These are phyloP conservation scores for Spondyliosoma cantharus DNA, from an alignment of 2,797 vertebrate genomes.

Conservation along the genomic window DNA sequence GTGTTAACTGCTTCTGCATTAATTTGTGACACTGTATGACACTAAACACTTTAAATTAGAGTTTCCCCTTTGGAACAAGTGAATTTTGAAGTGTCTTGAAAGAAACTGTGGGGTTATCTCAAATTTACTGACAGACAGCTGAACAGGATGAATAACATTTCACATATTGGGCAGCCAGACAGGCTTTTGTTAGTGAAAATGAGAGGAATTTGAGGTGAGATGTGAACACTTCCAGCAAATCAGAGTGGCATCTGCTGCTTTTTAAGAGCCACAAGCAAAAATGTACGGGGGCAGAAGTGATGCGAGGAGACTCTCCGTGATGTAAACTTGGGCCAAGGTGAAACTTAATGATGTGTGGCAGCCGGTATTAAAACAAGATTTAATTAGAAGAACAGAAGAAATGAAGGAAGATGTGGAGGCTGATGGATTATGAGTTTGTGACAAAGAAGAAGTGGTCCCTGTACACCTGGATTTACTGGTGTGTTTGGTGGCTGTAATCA, in stretches of 20 bases:
- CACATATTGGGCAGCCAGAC: slow-evolving; percentile 17
- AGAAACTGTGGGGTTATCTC: slow-evolving; percentile 3
- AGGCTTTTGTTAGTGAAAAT: slow-evolving; percentile 22
- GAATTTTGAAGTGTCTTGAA: too few relatives aligned
- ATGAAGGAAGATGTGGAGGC: slow-evolving; percentile 19
- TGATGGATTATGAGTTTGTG: slow-evolving; percentile 13
- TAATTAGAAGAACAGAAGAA: slow-evolving; percentile 44
- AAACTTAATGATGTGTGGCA: slow-evolving; percentile 48
- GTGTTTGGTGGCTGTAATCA: slow-evolving; percentile 26
- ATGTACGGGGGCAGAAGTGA: not conserved
- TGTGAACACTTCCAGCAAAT: slow-evolving; percentile 24
- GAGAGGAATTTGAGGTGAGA: slow-evolving; percentile 28
- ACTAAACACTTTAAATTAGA: not conserved
- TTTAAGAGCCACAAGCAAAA: slow-evolving; percentile 16
- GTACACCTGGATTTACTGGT: not conserved
- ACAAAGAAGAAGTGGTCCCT: slow-evolving; percentile 2
- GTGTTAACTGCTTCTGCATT: too few relatives aligned
- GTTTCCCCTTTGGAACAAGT: not conserved
- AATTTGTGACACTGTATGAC: not conserved
- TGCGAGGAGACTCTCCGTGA: slow-evolving; percentile 6
- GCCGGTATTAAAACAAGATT: slow-evolving; percentile 17
- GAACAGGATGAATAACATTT: slow-evolving; percentile 64
- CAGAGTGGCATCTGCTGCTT: slow-evolving; percentile 12
- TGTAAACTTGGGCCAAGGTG: slow-evolving; percentile 44
- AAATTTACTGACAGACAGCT: slow-evolving; percentile 40